These are phyloP conservation scores for Cryptus armator DNA, from an alignment of 2,888 invertebrate species.

Conservation along the genomic window DNA sequence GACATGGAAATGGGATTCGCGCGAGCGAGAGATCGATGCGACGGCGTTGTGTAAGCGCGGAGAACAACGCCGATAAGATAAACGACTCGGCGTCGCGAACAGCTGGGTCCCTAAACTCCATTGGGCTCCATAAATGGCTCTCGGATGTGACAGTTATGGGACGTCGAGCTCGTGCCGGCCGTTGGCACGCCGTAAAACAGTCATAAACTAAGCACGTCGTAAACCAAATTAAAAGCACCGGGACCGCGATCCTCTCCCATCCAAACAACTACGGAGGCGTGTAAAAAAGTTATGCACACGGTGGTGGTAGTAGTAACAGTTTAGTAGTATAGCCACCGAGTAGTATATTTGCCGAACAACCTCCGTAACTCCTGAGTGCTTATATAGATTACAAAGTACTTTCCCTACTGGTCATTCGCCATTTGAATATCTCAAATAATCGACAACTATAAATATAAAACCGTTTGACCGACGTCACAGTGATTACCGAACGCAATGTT, in stretches of 20 bases:
- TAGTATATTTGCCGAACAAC: background rate
- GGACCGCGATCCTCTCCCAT: constrained; percentile 58
- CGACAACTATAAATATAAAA: constrained; percentile 1
- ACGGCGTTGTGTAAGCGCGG: constrained; percentile 51
- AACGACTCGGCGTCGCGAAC: constrained; percentile 74
- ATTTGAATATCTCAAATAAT: constrained; percentile 4
- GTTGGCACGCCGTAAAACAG: constrained; percentile 82
- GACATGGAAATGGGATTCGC: constrained; percentile 56
- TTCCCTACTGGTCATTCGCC: background rate
- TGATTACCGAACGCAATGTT: constrained; percentile 13
- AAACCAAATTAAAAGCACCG: constrained; percentile 76
- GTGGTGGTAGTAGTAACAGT: background rate
- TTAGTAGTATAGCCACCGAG: background rate
- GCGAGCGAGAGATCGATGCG: constrained; percentile 67
- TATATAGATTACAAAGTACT: background rate
- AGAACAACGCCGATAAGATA: constrained; percentile 73
- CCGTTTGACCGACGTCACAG: background rate
- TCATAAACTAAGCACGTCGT: constrained; percentile 82
- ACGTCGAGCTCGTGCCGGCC: constrained; percentile 81
- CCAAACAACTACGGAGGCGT: constrained; percentile 58
- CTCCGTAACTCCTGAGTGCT: constrained; percentile 17
- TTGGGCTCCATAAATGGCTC: constrained; percentile 80
- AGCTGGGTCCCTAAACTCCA: constrained; percentile 76
- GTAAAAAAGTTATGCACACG: constrained; percentile 62
- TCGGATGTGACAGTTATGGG: constrained; percentile 84